phyloP scores from a whole-genome alignment of 2,888 invertebrate genomes.

The Bellardia bayeri region DNA sequence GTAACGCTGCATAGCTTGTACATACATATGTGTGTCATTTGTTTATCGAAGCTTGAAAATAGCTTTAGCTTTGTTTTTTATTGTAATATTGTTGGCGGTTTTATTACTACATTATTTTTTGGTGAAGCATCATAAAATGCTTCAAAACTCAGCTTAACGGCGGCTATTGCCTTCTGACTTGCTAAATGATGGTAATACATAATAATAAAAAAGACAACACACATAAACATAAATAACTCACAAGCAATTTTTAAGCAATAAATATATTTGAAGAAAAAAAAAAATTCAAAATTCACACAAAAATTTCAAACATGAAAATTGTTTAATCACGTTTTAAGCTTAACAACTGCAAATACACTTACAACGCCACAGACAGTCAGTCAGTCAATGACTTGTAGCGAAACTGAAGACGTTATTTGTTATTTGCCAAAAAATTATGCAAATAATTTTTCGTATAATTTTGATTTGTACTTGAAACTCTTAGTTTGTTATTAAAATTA shows the following conservation, averaged over 20 bases:
- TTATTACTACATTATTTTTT: neutral
- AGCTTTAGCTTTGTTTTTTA: neutral
- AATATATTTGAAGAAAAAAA: neutral
- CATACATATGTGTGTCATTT: slow-evolving; percentile 26
- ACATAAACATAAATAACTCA: slow-evolving; percentile 16
- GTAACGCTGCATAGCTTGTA: neutral
- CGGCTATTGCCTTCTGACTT: slow-evolving; percentile 49
- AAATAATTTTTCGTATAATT: neutral
- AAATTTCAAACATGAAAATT: slow-evolving; percentile 50
- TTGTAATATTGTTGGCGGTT: slow-evolving; percentile 2
- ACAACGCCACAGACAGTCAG: slow-evolving; percentile 24
- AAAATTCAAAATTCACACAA: slow-evolving; percentile 53
- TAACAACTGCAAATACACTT: neutral
- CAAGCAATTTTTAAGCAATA: neutral
- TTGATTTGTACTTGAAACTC: neutral
- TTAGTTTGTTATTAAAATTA: neutral
- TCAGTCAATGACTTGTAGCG: slow-evolving; percentile 45
- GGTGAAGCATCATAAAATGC: neutral
- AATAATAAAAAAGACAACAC: neutral
- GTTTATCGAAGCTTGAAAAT: slow-evolving; percentile 35
- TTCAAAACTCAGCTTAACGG: slow-evolving; percentile 8
- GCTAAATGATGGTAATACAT: slow-evolving; percentile 43
- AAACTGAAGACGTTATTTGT: neutral
- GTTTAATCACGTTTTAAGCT: slow-evolving; percentile 57
- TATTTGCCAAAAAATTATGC: neutral